Percentiles rank a stretch among this genome's conserved stretches.
phyloP scores from a whole-genome alignment of 2,888 invertebrate species.

The Thereva nobilitata region DNA sequence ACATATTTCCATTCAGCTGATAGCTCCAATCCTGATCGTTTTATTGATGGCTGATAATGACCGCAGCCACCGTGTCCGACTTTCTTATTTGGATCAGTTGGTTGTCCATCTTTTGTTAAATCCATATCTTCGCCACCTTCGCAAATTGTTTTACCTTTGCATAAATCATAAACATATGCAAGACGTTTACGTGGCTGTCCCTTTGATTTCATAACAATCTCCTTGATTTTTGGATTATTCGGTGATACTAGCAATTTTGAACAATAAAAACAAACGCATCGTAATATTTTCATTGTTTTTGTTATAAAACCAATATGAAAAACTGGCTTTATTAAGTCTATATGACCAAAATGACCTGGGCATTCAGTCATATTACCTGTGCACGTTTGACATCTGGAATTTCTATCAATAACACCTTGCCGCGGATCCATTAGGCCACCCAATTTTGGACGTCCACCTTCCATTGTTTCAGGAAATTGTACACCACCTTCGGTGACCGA shows the following conservation, averaged over 20 bases:
- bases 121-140: conserved; percentile 99
- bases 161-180: conserved; percentile 94
- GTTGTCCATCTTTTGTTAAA: conserved; percentile 75
- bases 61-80: conserved; percentile 94
- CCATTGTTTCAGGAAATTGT: conserved; percentile 96
- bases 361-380: conserved; percentile 98
- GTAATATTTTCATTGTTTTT: conserved; percentile 94
- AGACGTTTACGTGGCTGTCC: conserved; percentile 94
- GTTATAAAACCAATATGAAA: conserved; percentile 98
- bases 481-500: conserved; percentile 98
- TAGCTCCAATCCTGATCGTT: conserved; percentile 87
- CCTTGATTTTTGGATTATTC: conserved; percentile 67
- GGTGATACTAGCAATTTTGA: conserved; percentile 95
- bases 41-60: conserved; percentile 92
- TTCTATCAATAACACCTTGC: conserved; percentile 95
- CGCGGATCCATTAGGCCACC: conserved; percentile 99
- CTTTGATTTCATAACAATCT: conserved; percentile 89
- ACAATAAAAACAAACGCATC: conserved; percentile 99
- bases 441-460: conserved; percentile 95
- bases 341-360: conserved; percentile 99
- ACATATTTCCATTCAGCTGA: conserved; percentile 98
- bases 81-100: conserved; percentile 61
- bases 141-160: conserved; percentile 97
- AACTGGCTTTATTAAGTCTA: conserved; percentile 97
- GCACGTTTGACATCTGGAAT: conserved; percentile 92